Percentiles rank a stretch among this genome's conserved stretches.
These are phyloP conservation scores for Plagodis dolabraria DNA, from an alignment of 2,888 invertebrate genomes.

Conservation along the genomic window DNA sequence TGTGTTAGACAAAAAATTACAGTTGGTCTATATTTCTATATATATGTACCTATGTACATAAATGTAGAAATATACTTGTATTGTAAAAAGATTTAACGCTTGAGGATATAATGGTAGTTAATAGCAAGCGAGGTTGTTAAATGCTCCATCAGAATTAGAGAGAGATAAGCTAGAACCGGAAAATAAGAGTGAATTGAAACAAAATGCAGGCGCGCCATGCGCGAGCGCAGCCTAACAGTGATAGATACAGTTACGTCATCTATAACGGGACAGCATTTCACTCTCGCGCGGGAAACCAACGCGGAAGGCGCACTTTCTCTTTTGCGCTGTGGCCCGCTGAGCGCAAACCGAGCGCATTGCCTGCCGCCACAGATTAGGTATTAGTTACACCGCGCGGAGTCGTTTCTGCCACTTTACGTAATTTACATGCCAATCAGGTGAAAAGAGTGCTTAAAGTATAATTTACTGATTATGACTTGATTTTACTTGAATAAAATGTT, in stretches of 20 bases:
- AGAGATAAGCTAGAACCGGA: constrained; percentile 13
- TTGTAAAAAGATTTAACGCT: too few species aligned
- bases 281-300: constrained; percentile 82
- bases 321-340: constrained; percentile 66
- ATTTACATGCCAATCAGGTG: constrained; percentile 21
- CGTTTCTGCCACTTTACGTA: constrained; percentile 15
- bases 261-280: constrained; percentile 82
- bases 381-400: not conserved
- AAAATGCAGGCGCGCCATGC: constrained; percentile 36
- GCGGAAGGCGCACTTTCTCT: constrained; percentile 83
- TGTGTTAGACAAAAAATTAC: too few species aligned
- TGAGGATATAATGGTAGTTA: too few species aligned
- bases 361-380: constrained; percentile 4
- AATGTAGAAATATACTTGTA: too few species aligned
- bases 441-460: not conserved
- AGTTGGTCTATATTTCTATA: too few species aligned
- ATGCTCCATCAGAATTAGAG: not conserved
- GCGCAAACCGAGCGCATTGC: constrained; percentile 40
- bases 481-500: too few species aligned
- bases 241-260: constrained; percentile 73
- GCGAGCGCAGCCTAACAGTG: constrained; percentile 53
- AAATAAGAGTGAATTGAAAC: constrained; percentile 33
- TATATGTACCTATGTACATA: too few species aligned
- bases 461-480: too few species aligned
- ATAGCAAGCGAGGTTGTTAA: too few species aligned